Base-by-base conservation (phyloP, 2,888 invertebrate genomes). In the Asteroscopus sphinx region DNA sequence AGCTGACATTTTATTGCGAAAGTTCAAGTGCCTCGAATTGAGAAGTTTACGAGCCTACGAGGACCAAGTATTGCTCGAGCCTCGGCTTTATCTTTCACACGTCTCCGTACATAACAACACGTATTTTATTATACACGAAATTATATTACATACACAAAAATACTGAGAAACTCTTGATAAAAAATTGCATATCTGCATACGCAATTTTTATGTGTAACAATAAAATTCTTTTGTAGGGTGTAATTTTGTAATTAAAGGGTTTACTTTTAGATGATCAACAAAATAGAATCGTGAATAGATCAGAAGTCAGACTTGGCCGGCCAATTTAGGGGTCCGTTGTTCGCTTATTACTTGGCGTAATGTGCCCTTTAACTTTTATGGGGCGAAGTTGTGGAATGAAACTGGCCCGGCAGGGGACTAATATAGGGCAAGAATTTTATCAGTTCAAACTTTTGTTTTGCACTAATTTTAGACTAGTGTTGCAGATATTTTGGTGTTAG, bases 361-460 rank as follows among this genome's bases (percentile, higher is more conserved):
- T 91, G 92, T 88, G 87, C 88, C 90, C 92, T 91, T 92, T 93
- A 93, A 92, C 92, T 93, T 93, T 94, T 93, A 93, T 91, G 92
- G 89, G 81, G 65, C 73, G 79, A 92, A 93, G 89, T 93, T 93
- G 80, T 68, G 86, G 81, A 92, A 91, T 88, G 88, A 88, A 82
- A 76, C 80, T 76, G 78, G 71, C 73, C 64, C 57, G 67, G 70
- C 82, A 69, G 68, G 89, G 88, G 91, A 87, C 87, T 90, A 88
- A 92, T 89, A 86, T 89, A 87, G 83, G 87, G 81, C 83, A 79
- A 72, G 82, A 89, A 88, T 91, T 92, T 92, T 91, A 91, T 91
- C 89, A 86, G 86, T 81, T 76, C 65, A 64, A 71, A 79, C 81
- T 85, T 87, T 84, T 81, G 83, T 81, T 87, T 86, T 81, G 80